Conservation (phyloP, 1,140 invertebrate species). For the Drosophila eugracilis region DNA sequence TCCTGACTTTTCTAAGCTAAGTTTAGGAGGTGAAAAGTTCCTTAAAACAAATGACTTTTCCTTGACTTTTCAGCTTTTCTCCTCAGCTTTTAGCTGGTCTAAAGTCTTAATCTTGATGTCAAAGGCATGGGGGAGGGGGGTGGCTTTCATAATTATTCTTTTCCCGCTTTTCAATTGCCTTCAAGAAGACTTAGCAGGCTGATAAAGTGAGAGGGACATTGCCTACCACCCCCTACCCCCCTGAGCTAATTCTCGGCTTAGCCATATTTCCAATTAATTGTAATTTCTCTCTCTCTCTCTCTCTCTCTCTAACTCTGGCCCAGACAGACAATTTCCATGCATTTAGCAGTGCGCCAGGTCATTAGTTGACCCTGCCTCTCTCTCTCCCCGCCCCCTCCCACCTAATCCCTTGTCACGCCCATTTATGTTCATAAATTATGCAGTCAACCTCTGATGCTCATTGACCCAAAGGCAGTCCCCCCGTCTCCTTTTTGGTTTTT, state of each 20-base stretch:
- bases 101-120: not conserved
- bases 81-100: not conserved
- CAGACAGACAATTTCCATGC: conserved; percentile 49
- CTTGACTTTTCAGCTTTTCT: too few species aligned
- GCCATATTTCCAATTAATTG: conserved; percentile 44
- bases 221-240: too few species aligned
- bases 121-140: too few species aligned
- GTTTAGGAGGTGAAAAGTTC: too few species aligned
- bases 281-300: too few species aligned
- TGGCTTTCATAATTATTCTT: not conserved
- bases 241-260: conserved; percentile 17
- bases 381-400: not conserved
- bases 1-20: too few species aligned
- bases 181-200: conserved; percentile 5
- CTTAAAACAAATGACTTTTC: too few species aligned
- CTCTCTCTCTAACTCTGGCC: too few species aligned
- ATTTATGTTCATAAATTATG: conserved; percentile 76
- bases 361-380: conserved; percentile 38
- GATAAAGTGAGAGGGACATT: too few species aligned
- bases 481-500: not conserved
- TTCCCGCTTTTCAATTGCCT: conserved; percentile 1
- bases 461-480: conserved; percentile 36
- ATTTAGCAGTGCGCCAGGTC: conserved; percentile 34
- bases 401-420: conserved; percentile 59
- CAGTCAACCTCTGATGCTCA: conserved; percentile 54